Evolutionary conservation across 2,888 invertebrate species (phyloP), one percentile per base, ranked within the genome.

Genomic region (Acanthopleura granulata): DNA sequence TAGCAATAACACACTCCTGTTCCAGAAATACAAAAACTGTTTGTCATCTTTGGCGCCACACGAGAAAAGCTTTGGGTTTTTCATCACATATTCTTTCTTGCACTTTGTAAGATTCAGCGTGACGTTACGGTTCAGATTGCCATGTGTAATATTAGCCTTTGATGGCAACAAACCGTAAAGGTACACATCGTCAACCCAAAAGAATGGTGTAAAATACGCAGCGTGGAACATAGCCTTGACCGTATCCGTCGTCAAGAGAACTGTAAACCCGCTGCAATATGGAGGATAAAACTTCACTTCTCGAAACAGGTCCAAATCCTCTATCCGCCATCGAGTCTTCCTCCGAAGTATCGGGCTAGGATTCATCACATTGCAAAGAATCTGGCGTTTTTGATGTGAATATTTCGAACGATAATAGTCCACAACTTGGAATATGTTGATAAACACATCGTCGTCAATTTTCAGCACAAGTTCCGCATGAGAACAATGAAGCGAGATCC

Each of bases 401-500:
- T 57, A 57, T 57, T 22, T 57, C 3, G 57, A 22, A 12, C 18
- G 18, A 12, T 57, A 57, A 57, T 57, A 57, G 57, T 12, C 22
- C 12, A 57, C 57, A 4, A 57, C 57, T 22, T 22, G 57, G 12
- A 57, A 57, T 22, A 57, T 22, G 12, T 57, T 57, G 57, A 57
- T 57, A 22, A n/a, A 57, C 22, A 57, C 22, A 57, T 57, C 57
- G 57, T 57, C 57, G 22, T 57, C 57, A 57, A 57, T 57, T n/a
- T n/a, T n/a, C 18, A 57, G 6, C 22, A 57, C 57, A 4, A 22
- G 22, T 57, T 57, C n/a, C 6, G 57, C 57, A 22, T 57, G 57
- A 57, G 57, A 57, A 12, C 57, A 57, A 57, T 57, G 22, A 22
- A n/a, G 18, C 6, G 18, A n/a, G 22, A 57, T 57, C 57, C 57